Conservation (phyloP, 2,888 invertebrate species). For the Troides helena region DNA sequence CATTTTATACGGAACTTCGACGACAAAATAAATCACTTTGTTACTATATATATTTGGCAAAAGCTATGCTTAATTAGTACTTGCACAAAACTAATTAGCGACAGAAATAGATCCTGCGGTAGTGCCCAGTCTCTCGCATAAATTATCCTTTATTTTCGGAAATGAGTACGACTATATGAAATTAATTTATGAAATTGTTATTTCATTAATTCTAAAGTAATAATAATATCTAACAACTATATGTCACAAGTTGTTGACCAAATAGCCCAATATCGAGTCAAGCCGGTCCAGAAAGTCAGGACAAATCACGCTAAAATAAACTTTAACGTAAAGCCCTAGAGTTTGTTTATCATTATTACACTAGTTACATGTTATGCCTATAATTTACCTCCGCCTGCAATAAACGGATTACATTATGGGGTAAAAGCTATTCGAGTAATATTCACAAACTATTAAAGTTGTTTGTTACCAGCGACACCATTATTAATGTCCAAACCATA, state of each 20-base stretch:
- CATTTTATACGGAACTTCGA: no score
- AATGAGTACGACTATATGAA: background rate
- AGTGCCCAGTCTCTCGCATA: no score
- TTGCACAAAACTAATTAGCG: no score
- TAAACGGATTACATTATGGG: constrained; percentile 55
- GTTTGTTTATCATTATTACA: constrained; percentile 34
- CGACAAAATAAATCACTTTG: no score
- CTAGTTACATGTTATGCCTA: constrained; percentile 47
- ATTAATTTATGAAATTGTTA: background rate
- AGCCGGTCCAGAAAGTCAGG: constrained; percentile 43
- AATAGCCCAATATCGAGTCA: constrained; percentile 40
- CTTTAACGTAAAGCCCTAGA: constrained; percentile 28
- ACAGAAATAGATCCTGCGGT: no score
- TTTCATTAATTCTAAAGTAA: constrained; percentile 10
- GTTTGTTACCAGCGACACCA: background rate
- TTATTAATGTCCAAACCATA: no score
- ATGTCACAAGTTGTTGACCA: constrained; percentile 40
- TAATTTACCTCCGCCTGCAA: constrained; percentile 48
- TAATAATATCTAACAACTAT: constrained; percentile 26
- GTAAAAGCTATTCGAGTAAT: constrained; percentile 55
- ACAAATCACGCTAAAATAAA: constrained; percentile 25
- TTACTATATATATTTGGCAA: no score
- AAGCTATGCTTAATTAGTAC: no score
- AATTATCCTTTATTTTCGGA: background rate
- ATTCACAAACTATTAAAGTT: constrained; percentile 38